Evolutionary conservation across 2,797 vertebrate genomes (phyloP).

Genomic region (Hephaestus fuliginosus): DNA sequence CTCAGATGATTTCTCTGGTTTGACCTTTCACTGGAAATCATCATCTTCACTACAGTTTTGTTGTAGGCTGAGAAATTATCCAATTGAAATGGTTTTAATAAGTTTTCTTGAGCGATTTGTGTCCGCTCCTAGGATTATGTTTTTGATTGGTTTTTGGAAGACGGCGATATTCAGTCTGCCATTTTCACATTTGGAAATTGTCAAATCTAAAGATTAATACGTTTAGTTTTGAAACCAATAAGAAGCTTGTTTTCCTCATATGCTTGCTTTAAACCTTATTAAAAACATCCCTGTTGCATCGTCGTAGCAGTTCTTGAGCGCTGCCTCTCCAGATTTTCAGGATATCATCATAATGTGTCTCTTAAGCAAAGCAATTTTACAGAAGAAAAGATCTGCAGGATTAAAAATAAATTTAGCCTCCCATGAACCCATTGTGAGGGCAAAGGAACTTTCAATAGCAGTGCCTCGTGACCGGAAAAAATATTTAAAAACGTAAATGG

Average conservation of each 20-base stretch:
- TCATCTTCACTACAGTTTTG: background rate
- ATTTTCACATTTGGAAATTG: background rate
- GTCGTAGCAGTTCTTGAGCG: background rate
- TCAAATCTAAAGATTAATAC: background rate
- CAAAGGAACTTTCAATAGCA: background rate
- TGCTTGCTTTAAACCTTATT: background rate
- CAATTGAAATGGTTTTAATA: background rate
- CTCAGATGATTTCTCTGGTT: background rate
- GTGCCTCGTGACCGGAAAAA: background rate
- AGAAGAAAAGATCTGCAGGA: background rate
- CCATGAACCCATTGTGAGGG: background rate
- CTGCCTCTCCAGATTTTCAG: background rate
- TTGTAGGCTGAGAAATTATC: background rate
- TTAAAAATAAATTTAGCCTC: background rate
- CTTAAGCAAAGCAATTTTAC: background rate
- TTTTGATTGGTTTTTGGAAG: background rate
- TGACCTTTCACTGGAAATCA: background rate
- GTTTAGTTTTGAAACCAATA: background rate
- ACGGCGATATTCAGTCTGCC: background rate
- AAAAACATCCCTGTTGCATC: background rate
- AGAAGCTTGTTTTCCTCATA: background rate
- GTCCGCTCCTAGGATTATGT: background rate
- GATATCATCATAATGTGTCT: conserved; percentile 2
- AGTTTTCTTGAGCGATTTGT: background rate
- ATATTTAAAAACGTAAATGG: no score